Base-by-base conservation (phyloP, 92 coral and sea anemone species). In the Isaurus tuberculatus region DNA sequence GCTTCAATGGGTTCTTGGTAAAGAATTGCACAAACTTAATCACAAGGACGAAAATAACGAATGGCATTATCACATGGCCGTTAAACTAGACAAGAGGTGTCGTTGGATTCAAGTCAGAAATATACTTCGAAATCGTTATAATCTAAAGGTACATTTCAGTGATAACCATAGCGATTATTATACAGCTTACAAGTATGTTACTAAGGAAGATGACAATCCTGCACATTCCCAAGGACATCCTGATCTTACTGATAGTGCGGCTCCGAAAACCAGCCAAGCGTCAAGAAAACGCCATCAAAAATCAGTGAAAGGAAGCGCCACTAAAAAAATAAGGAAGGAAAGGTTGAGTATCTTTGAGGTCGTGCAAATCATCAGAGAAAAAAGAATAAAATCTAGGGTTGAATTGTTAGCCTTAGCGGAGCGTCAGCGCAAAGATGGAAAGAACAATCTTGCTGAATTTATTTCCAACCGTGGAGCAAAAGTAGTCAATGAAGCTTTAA, bases 371-470 rank as follows among this genome's bases (percentile, higher is more conserved):
- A 88, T 88, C 34, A 83, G 73, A 22, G 23, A 37, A 1, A 71
- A 83, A 2, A 88, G 82, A 8, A 51, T 88, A 10, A 40, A 73
- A 5, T 25, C 83, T 16, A 77, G 88, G 2, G 34, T 83, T 66
- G 73, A 88, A 40, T 83, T 87, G 13, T 65, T 84, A 83, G 58
- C 85, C 43, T 7, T 75, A 40, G 85, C 88, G 4, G 70, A 48
- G 27, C 23, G 68, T 34, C 67, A 70, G 73, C 43, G 72, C 46
- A 32, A 40, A 19, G 72, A 88, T 33, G 88, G 91, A 16, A 88
- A 88, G 48, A 53, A 48, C 17, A 84, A 88, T 60, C 53, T 88
- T 8, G 88, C 85, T 25, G 78, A 77, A 57, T 37, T 84, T 67
- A 57, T 84, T 28, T 72, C 34, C 65, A 83, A 83, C 48, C 70